These are phyloP conservation scores for Dryococelus australis DNA, from an alignment of 2,888 invertebrate species.

Conservation along the genomic window DNA sequence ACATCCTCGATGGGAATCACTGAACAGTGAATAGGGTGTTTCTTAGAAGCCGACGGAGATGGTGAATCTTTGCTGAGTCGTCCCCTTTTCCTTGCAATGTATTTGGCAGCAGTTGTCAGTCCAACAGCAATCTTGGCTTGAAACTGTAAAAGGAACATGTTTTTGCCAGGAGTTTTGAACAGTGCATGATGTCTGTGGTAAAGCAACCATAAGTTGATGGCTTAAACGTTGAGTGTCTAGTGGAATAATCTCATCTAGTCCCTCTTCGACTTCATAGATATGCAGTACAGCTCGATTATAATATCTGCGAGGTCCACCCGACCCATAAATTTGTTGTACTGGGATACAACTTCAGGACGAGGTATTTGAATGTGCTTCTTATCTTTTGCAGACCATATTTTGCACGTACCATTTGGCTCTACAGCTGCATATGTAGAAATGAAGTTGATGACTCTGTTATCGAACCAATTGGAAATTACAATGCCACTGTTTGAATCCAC, in stretches of 20 bases:
- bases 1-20: not conserved
- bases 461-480: not conserved
- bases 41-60: not conserved
- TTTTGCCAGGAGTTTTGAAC: not conserved
- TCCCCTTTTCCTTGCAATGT: not conserved
- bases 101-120: not conserved
- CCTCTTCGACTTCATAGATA: conserved; percentile 27
- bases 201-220: conserved; percentile 27
- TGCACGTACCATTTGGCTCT: not conserved
- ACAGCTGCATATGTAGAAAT: not conserved
- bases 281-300: conserved; percentile 36
- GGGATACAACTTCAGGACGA: conserved; percentile 25
- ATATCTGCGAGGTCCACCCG: conserved; percentile 36
- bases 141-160: not conserved
- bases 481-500: not conserved
- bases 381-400: conserved; percentile 26
- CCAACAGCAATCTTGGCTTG: not conserved
- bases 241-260: conserved; percentile 33
- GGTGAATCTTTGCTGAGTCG: not conserved
- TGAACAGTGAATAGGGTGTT: too few relatives aligned
- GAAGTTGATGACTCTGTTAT: not conserved
- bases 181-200: not conserved
- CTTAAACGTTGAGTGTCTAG: conserved; percentile 12
- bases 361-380: conserved; percentile 30
- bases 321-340: conserved; percentile 35